Evolutionary conservation across 37 sponge, comb jelly and placozoan genomes (phyloP), one percentile per base, ranked within the genome.

Genomic region (Aplysina aerophoba): DNA sequence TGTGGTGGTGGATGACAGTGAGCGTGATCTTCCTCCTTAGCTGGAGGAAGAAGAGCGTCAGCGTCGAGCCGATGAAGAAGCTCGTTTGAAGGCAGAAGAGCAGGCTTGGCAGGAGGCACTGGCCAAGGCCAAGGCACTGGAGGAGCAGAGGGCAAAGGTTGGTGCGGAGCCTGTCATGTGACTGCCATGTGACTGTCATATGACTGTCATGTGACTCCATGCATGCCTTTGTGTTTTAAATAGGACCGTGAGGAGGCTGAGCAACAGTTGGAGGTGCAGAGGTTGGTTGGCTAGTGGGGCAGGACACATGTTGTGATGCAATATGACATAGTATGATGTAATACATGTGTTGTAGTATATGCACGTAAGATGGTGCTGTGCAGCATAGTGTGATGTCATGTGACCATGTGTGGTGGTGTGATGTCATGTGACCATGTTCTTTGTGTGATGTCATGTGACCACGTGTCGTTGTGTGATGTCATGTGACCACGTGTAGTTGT

Each of bases 11-110:
- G 41, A 1, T 25, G 31, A 5, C 24, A n/a, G 15, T 35, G 28
- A 50, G 53, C 31, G 24, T 15, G 53, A 14, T 60, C 0, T 90
- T 2, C 36, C 33, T 53, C 1, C 59, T 8, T 59, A 94, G 94
- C 74, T 94, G 14, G 89, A 86, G 55, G 94, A 94, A 30, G 94
- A 91, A 53, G 94, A 94, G 54, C 59, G 84, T 15, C 80, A 86
- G 80, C 79, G 85, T 15, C 85, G 75, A 12, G 65, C 80, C 41
- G 85, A 68, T 57, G 90, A 84, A 65, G 87, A 82, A 39, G 90
- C 87, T 3, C 85, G 86, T 59, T 62, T 81, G 57, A 85, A 41
- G 59, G 85, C 85, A 30, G 89, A 92, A 65, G 89, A 92, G 34
- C 89, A 84, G 71, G 84, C 89, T 30, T 84, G 85, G 68, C 87